phyloP scores from a whole-genome alignment of 1,140 invertebrate species.

The Heterodera schachtii region DNA sequence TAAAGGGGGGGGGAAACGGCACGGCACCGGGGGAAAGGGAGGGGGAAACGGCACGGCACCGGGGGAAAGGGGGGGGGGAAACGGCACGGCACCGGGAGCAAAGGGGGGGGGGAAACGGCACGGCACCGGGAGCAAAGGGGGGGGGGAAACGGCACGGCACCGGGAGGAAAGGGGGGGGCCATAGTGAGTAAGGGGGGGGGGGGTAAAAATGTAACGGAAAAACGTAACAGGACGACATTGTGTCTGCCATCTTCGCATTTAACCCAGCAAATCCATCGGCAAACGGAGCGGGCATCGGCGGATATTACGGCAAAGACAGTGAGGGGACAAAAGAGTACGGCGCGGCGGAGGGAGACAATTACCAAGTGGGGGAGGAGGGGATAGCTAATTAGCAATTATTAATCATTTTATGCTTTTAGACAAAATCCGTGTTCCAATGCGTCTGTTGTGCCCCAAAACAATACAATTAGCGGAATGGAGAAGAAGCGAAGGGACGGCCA shows the following conservation, averaged over 20 bases:
- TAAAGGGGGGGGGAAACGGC: too few species aligned
- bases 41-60: not conserved
- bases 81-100: too few species aligned
- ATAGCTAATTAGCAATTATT: not conserved
- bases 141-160: too few species aligned
- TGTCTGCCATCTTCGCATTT: constrained; percentile 33
- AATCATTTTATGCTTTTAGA: not conserved
- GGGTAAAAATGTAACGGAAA: not conserved
- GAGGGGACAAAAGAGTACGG: too few species aligned
- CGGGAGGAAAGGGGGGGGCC: too few species aligned
- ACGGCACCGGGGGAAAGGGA: too few species aligned
- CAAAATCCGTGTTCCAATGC: constrained; percentile 26
- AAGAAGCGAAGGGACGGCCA: not conserved
- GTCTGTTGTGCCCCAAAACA: constrained; percentile 32
- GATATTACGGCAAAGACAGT: not conserved
- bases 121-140: too few species aligned
- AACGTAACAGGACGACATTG: constrained; percentile 29
- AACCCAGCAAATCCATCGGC: constrained; percentile 28
- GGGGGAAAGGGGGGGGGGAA: too few species aligned
- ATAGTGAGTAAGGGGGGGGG: too few species aligned
- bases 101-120: too few species aligned
- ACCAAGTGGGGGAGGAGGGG: not conserved
- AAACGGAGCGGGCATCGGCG: constrained; percentile 31
- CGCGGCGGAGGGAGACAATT: not conserved
- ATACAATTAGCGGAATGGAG: not conserved